Evolutionary conservation across 2,888 invertebrate genomes (phyloP).

Genomic region (Anorthoa munda): DNA sequence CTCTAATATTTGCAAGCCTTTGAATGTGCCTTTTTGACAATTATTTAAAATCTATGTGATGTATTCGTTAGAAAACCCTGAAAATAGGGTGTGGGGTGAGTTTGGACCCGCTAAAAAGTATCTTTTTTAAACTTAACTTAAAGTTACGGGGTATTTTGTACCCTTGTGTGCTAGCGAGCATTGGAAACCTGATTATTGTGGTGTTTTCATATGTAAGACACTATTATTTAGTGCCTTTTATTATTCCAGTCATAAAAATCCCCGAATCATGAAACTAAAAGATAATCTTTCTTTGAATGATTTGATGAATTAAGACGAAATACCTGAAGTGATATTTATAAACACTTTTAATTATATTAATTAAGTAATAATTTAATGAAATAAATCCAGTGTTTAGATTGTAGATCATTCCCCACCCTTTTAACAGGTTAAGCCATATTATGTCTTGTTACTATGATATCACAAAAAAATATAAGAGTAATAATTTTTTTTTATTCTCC

Average conservation of each 20-base stretch:
- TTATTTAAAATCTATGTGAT: background rate
- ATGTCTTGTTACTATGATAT: background rate
- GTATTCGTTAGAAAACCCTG: background rate
- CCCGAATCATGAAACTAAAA: background rate
- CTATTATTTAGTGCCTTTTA: conserved; percentile 2
- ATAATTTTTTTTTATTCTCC: background rate
- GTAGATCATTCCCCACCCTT: conserved; percentile 37
- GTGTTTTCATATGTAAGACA: background rate
- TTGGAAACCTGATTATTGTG: background rate
- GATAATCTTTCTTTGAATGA: background rate
- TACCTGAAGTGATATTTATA: conserved; percentile 14
- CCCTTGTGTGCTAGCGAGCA: background rate
- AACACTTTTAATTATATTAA: background rate
- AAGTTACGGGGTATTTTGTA: background rate
- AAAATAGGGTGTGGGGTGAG: background rate
- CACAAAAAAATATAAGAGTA: background rate
- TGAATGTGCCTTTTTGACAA: background rate
- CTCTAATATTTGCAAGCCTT: background rate
- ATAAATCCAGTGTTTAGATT: conserved; percentile 23
- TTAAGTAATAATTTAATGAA: background rate
- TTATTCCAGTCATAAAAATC: conserved; percentile 2
- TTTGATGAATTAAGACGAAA: background rate
- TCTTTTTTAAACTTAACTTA: background rate
- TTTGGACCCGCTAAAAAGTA: background rate
- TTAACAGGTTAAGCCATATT: background rate